Evolutionary conservation across 2,888 invertebrate genomes (phyloP), one percentile per base, ranked within the genome.

Genomic region (Aricia artaxerxes): DNA sequence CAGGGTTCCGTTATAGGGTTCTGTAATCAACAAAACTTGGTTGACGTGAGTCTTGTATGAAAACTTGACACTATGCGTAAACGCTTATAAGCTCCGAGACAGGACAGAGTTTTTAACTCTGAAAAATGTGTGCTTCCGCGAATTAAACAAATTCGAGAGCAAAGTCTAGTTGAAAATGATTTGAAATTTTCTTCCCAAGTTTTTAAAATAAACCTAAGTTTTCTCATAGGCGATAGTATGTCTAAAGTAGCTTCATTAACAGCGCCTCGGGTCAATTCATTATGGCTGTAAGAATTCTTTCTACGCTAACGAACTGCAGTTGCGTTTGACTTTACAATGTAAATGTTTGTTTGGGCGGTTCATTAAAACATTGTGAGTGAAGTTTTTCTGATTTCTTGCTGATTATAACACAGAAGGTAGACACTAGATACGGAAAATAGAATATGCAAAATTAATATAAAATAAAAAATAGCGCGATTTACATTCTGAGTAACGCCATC

Each of bases 271-370:
- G 60, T n/a, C 60, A 13, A 57, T 57, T 57, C 24, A 60, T n/a
- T 16, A 24, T 7, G 13, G 60, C n/a, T 61, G n/a, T 24, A n/a
- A 61, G 60, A 61, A 61, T 61, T 61, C 60, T n/a, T 31, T 24
- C 24, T 24, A 0, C 64, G 31, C 64, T 64, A 64, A 64, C 64
- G 64, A 64, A 64, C 64, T 24, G 24, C 24, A 31, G 11, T 31
- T 11, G 53, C 53, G 76, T 57, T 57, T 24, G 53, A 53, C 75
- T 75, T 75, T 75, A 57, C 53, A 35, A 76, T 76, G 76, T 76
- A 76, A 53, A 57, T 57, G 57, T 76, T 76, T 53, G 31, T 76
- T 13, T 31, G 76, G 57, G 53, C 9, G 44, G 49, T 75, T 76
- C 57, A 57, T 76, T 53, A 57, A 53, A 57, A 76, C 57, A 57